A percentile compares a stretch with the other conserved stretches of the same genome.
phyloP scores from a whole-genome alignment of 64 coral and sea anemone genomes.

The Orbicella faveolata region DNA sequence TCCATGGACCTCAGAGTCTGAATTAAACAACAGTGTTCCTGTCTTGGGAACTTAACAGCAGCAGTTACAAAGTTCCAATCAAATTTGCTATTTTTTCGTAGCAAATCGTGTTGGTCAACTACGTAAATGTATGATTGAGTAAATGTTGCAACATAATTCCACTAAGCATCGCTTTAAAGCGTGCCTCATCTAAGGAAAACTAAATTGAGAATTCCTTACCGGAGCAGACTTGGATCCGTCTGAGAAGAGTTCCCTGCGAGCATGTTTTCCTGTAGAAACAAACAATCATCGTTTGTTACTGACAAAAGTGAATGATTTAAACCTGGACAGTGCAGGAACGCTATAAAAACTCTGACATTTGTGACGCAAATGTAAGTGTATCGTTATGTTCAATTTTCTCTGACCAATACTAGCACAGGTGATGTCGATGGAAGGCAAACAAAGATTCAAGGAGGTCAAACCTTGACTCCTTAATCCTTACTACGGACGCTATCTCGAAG shows the following conservation, averaged over 20 bases:
- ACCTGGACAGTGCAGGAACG: no score
- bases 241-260: conserved; percentile 25
- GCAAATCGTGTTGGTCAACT: no score
- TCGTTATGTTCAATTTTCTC: no score
- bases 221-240: conserved; percentile 15
- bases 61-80: not conserved
- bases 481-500: no score
- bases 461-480: no score
- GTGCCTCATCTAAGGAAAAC: not conserved
- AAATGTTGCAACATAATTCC: not conserved
- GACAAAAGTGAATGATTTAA: not conserved
- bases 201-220: conserved; percentile 18
- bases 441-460: not conserved
- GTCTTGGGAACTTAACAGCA: conserved; percentile 39
- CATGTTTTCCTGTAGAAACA: conserved; percentile 15
- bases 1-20: conserved; percentile 5
- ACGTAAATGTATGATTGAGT: no score
- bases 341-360: no score
- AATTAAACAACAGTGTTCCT: not conserved
- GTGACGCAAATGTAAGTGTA: no score
- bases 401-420: no score
- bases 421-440: not conserved
- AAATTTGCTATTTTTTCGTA: no score
- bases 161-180: not conserved
- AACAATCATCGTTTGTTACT: not conserved